These are phyloP conservation scores for Episyrphus balteatus DNA, from an alignment of 1,140 invertebrate species.

Conservation along the genomic window DNA sequence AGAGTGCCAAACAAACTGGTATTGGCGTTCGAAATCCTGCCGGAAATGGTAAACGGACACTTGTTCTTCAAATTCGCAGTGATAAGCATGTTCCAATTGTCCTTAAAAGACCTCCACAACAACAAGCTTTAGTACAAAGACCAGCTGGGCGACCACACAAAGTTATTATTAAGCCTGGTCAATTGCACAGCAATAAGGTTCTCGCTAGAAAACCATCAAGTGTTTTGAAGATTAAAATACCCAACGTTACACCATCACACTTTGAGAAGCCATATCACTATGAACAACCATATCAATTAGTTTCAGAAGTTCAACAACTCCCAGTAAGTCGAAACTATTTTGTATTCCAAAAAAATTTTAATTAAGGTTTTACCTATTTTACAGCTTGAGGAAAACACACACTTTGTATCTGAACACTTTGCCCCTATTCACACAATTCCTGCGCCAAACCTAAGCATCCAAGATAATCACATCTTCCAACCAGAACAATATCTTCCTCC, in stretches of 20 bases:
- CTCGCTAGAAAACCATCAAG: neutral
- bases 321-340: conserved; percentile 24
- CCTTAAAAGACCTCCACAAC: conserved; percentile 21
- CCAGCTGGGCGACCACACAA: conserved; percentile 9
- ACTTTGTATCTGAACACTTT: conserved; percentile 31
- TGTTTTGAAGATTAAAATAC: conserved; percentile 23
- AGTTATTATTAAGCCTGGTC: conserved; percentile 13
- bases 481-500: conserved; percentile 13
- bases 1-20: conserved; percentile 18
- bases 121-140: conserved; percentile 9
- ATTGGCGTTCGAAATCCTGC: conserved; percentile 3
- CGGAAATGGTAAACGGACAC: conserved; percentile 21
- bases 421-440: conserved; percentile 73
- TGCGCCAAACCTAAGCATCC: conserved; percentile 50
- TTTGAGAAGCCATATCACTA: conserved; percentile 32
- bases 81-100: conserved; percentile 30
- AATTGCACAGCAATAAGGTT: too few species aligned
- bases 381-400: conserved; percentile 26
- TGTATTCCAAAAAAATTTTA: neutral
- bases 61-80: conserved; percentile 32
- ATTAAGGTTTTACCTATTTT: neutral
- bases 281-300: conserved; percentile 19
- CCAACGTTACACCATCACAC: conserved; percentile 18
- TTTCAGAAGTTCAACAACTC: conserved; percentile 21
- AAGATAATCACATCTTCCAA: conserved; percentile 22